phyloP scores from a whole-genome alignment of 1,140 invertebrate species.

The Drosophila baimaii region DNA sequence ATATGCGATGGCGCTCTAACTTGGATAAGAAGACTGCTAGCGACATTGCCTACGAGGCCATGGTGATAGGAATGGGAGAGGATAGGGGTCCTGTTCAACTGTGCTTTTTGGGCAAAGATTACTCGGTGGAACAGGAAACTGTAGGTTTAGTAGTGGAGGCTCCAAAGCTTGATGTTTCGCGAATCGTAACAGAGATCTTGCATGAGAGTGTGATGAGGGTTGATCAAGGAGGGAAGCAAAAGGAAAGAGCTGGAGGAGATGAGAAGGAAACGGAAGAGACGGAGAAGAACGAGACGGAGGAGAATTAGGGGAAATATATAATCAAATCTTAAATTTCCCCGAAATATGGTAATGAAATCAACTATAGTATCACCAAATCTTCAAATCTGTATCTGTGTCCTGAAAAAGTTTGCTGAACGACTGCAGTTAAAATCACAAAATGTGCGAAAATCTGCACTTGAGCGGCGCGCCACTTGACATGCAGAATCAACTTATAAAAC shows the following conservation, averaged over 20 bases:
- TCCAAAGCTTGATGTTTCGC: too few relatives aligned
- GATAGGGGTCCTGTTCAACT: neutral
- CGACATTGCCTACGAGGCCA: too few relatives aligned
- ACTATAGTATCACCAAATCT: neutral
- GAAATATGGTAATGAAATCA: too few relatives aligned
- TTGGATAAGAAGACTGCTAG: neutral
- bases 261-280: neutral
- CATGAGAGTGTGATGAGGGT: neutral
- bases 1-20: neutral
- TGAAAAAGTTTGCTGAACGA: neutral
- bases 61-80: neutral
- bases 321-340: too few relatives aligned
- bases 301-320: neutral
- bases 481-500: conserved; percentile 35
- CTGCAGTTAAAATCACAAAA: conserved; percentile 38
- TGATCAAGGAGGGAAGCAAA: too few relatives aligned
- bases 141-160: neutral
- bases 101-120: neutral
- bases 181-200: too few relatives aligned
- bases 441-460: conserved; percentile 79
- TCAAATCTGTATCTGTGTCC: neutral
- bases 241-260: too few relatives aligned
- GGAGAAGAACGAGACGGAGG: neutral
- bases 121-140: neutral
- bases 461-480: conserved; percentile 66